Percentiles rank a stretch among this genome's conserved stretches.
Evolutionary conservation across 2,797 vertebrate species (phyloP).

Genomic region (Falco cherrug): DNA sequence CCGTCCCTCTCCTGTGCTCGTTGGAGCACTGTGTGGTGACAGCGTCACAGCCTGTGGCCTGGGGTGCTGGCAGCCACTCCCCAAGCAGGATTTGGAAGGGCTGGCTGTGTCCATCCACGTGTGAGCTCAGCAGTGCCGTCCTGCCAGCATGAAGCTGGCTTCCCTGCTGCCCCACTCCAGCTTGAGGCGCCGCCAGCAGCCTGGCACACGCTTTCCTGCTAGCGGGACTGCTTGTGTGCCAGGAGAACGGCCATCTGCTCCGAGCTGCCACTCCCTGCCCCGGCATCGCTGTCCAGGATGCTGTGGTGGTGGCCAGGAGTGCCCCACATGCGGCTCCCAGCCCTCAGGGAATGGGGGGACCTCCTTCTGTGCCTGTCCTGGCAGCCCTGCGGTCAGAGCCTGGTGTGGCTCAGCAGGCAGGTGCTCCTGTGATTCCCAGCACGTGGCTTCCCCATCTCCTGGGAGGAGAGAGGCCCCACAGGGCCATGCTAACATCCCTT

Average conservation of each 20-base stretch:
- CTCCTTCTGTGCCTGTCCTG: background rate
- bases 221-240: fast-evolving
- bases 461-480: background rate
- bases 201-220: background rate
- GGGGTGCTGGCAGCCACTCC: background rate
- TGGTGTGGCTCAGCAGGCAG: background rate
- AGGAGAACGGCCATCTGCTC: background rate
- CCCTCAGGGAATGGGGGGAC: background rate
- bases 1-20: fast-evolving
- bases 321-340: fast-evolving
- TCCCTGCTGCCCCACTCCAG: background rate
- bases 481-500: fast-evolving
- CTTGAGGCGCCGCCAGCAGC: background rate
- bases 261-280: background rate
- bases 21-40: too few relatives aligned
- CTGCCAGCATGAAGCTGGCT: background rate
- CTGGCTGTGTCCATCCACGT: fast-evolving
- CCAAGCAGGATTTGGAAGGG: fast-evolving
- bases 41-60: fast-evolving
- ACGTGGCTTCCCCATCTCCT: background rate
- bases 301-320: fast-evolving
- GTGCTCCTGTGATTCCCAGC: background rate
- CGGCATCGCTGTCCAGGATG: fast-evolving
- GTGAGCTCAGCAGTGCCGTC: background rate
- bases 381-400: background rate